Evolutionary conservation across 2,797 vertebrate genomes (phyloP).

Genomic region (Hipposideros larvatus): DNA sequence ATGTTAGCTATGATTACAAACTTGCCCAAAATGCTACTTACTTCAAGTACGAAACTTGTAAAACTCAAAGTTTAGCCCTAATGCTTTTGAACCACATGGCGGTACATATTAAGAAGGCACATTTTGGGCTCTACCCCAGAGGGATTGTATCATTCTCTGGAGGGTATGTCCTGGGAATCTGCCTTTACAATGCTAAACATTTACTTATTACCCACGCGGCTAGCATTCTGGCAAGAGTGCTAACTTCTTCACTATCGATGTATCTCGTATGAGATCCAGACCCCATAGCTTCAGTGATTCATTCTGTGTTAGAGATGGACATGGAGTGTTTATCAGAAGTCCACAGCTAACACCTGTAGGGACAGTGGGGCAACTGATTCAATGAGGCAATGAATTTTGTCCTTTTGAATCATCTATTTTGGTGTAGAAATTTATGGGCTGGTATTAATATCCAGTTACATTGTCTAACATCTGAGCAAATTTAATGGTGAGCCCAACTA

Average conservation of each 20-base stretch:
- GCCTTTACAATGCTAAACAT: not conserved
- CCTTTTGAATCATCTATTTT: not conserved
- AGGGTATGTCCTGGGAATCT: not conserved
- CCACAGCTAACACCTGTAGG: not conserved
- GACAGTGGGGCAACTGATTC: not conserved
- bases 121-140: not conserved
- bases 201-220: not conserved
- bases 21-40: conserved; percentile 34
- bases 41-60: not conserved
- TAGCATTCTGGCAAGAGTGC: not conserved
- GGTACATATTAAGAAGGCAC: not conserved
- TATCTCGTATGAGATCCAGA: not conserved
- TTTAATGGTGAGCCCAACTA: not conserved
- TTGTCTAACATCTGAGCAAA: not conserved
- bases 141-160: not conserved
- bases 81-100: not conserved
- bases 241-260: not conserved
- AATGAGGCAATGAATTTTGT: not conserved
- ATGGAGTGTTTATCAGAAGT: not conserved
- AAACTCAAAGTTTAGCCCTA: not conserved
- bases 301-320: not conserved
- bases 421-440: not conserved
- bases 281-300: not conserved
- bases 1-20: conserved; percentile 37
- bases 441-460: not conserved